Evolutionary conservation across 2,888 invertebrate species (phyloP).

Genomic region (Rotaria sp.): DNA sequence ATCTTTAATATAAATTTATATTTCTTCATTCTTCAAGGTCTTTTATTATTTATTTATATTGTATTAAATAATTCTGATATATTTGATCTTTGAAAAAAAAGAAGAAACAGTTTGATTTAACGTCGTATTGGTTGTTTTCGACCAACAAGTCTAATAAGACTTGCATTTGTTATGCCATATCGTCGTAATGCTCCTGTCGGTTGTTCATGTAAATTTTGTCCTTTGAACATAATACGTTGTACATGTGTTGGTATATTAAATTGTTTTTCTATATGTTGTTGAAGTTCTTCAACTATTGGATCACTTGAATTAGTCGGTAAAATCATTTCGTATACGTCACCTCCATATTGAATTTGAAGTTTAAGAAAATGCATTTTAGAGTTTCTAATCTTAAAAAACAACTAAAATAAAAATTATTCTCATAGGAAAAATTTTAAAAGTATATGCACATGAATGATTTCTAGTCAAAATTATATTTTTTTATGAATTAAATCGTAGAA

Average conservation of each 20-base stretch:
- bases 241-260: slow-evolving; percentile 33
- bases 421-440: too few relatives aligned
- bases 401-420: too few relatives aligned
- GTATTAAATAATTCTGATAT: too few relatives aligned
- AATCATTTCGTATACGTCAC: slow-evolving; percentile 33
- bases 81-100: not conserved
- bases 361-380: slow-evolving; percentile 37
- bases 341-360: slow-evolving; percentile 37
- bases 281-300: slow-evolving; percentile 33
- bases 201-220: slow-evolving; percentile 36
- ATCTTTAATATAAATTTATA: too few relatives aligned
- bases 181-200: slow-evolving; percentile 9
- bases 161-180: slow-evolving; percentile 35
- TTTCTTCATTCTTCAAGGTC: too few relatives aligned
- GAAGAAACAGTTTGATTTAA: not conserved
- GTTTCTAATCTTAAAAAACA: too few relatives aligned
- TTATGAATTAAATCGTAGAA: too few relatives aligned
- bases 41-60: too few relatives aligned
- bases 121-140: not conserved
- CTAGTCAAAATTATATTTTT: too few relatives aligned
- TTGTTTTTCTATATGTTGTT: slow-evolving; percentile 35
- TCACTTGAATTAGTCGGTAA: not conserved
- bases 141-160: slow-evolving; percentile 34
- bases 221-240: slow-evolving; percentile 36
- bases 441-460: too few relatives aligned